phyloP scores from a whole-genome alignment of 2,797 vertebrate genomes.

The Chrysocyon brachyurus region DNA sequence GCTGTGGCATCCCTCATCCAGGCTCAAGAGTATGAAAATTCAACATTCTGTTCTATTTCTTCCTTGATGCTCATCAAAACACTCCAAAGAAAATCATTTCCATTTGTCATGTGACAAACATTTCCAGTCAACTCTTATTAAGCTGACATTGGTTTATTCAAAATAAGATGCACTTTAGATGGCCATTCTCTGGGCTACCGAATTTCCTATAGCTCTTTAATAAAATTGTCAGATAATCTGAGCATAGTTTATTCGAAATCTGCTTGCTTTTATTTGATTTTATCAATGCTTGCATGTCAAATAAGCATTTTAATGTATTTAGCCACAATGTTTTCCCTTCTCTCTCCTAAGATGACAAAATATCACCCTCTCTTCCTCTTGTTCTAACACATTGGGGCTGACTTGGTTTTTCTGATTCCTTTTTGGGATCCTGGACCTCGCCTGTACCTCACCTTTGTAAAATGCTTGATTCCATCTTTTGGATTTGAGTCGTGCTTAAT shows the following conservation, averaged over 20 bases:
- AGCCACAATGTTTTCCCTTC: slow-evolving; percentile 40
- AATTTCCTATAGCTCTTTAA: slow-evolving; percentile 65
- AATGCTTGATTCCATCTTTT: background rate
- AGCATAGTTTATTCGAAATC: slow-evolving; percentile 72
- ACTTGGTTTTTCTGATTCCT: background rate
- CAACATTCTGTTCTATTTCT: background rate
- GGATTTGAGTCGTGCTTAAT: background rate
- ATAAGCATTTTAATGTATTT: slow-evolving; percentile 67
- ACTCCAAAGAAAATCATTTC: slow-evolving; percentile 72
- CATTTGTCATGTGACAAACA: slow-evolving; percentile 73
- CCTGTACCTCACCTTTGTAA: background rate
- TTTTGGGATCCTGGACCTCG: background rate
- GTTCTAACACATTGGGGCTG: background rate
- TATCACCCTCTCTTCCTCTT: background rate
- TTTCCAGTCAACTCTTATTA: slow-evolving; percentile 69
- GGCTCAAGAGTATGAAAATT: slow-evolving; percentile 50
- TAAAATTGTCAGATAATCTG: slow-evolving; percentile 62
- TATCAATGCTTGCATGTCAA: slow-evolving; percentile 42
- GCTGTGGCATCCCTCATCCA: background rate
- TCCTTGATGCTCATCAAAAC: slow-evolving; percentile 18
- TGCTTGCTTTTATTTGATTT: slow-evolving; percentile 62
- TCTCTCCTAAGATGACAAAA: slow-evolving; percentile 54
- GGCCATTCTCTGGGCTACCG: background rate
- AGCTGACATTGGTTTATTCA: slow-evolving; percentile 68
- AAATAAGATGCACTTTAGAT: slow-evolving; percentile 52